phyloP scores from a whole-genome alignment of 2,888 invertebrate species.

The Ophraella communa region DNA sequence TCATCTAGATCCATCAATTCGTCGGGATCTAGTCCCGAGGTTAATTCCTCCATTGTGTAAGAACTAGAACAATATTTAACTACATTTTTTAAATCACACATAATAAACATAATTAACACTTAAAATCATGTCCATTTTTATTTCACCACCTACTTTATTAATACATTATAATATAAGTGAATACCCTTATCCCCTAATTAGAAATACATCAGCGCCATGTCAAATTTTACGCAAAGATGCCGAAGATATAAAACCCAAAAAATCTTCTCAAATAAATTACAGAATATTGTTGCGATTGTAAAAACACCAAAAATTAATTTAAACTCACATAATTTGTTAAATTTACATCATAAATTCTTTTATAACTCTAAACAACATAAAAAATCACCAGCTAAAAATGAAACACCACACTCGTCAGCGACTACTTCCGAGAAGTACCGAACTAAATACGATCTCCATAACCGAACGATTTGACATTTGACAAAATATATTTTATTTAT shows the following conservation, averaged over 20 bases:
- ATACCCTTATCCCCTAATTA: constrained; percentile 23
- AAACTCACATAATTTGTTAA: constrained; percentile 53
- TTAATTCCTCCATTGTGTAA: constrained; percentile 56
- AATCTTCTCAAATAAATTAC: neutral
- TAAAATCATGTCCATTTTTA: neutral
- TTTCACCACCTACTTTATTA: neutral
- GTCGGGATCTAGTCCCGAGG: constrained; percentile 60
- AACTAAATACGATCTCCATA: neutral
- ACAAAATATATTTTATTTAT: neutral
- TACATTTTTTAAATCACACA: neutral
- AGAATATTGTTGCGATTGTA: constrained; percentile 33
- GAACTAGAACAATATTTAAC: constrained; percentile 28
- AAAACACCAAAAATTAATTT: constrained; percentile 15
- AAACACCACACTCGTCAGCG: constrained; percentile 45
- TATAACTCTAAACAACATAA: constrained; percentile 63
- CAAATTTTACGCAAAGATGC: constrained; percentile 32
- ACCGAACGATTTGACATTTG: neutral
- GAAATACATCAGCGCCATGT: constrained; percentile 47
- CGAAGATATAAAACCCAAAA: constrained; percentile 5
- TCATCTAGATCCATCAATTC: constrained; percentile 73
- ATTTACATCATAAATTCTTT: constrained; percentile 61
- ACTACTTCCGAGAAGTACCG: constrained; percentile 1
- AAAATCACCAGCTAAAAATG: constrained; percentile 55
- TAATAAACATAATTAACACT: neutral
- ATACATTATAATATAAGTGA: constrained; percentile 9